A percentile compares a stretch with the other conserved stretches of the same genome.
phyloP scores from a whole-genome alignment of 1,140 invertebrate genomes.

The Magallana angulata region DNA sequence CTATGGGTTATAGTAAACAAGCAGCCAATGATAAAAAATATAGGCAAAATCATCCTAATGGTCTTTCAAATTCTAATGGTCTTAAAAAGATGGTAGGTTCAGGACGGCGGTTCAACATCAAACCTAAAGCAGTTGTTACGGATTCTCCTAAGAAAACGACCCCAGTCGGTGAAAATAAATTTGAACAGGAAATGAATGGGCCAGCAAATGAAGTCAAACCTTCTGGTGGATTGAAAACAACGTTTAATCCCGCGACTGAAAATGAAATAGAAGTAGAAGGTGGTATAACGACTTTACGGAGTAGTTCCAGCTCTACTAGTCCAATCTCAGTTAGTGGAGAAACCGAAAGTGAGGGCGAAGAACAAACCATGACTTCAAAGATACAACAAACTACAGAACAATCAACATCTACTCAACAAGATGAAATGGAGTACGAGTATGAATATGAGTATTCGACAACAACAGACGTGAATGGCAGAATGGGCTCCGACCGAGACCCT shows the following conservation, averaged over 20 bases:
- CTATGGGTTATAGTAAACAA: not conserved
- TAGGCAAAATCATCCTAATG: not conserved
- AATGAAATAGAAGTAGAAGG: not conserved
- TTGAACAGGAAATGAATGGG: not conserved
- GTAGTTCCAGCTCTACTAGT: not conserved
- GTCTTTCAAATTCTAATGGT: not conserved
- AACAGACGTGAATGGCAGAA: not conserved
- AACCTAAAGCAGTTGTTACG: not conserved
- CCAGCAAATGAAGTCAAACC: not conserved
- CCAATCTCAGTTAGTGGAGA: not conserved
- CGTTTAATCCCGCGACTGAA: not conserved
- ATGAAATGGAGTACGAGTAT: not conserved
- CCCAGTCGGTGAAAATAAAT: not conserved
- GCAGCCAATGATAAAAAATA: too few relatives aligned
- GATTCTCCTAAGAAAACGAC: not conserved
- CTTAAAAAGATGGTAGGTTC: not conserved
- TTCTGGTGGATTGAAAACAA: not conserved
- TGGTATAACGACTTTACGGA: not conserved
- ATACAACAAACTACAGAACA: not conserved
- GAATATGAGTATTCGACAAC: slow-evolving; percentile 7
- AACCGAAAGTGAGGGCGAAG: not conserved
- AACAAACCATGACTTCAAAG: not conserved
- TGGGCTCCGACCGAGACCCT: not conserved
- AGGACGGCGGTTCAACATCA: not conserved
- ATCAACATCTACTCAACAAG: not conserved